Conservation (phyloP, 2,888 invertebrate species). For the Troilus luridus region DNA sequence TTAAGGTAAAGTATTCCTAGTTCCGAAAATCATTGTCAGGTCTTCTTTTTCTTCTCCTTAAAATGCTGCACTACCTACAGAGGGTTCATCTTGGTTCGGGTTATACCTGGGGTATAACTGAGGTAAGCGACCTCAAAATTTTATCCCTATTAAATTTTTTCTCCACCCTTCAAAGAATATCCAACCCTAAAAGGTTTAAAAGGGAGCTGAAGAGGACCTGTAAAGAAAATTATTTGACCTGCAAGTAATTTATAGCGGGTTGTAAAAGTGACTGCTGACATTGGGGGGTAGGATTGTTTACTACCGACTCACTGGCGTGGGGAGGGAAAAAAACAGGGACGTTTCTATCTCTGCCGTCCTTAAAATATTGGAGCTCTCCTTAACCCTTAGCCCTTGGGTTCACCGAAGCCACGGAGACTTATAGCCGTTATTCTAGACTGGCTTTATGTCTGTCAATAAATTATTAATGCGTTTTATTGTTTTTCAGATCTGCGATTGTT, state of each 20-base stretch:
- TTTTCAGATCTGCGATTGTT: background rate
- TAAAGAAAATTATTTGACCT: conserved; percentile 50
- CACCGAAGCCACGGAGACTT: background rate
- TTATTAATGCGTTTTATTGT: conserved; percentile 6
- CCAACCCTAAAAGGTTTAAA: conserved; percentile 9
- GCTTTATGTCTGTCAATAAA: background rate
- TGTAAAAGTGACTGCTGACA: conserved; percentile 42
- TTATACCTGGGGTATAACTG: conserved; percentile 1
- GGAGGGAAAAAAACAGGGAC: conserved; percentile 25
- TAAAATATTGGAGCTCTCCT: conserved; percentile 41
- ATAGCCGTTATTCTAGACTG: background rate
- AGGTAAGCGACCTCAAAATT: conserved; percentile 35
- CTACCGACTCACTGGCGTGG: background rate
- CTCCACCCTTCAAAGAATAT: conserved; percentile 24
- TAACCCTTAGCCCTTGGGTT: background rate
- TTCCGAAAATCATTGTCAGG: background rate
- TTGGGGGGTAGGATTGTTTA: conserved; percentile 39
- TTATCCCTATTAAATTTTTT: conserved; percentile 25
- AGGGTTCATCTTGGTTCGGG: background rate
- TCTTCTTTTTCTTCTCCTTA: background rate
- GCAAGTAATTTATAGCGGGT: conserved; percentile 42
- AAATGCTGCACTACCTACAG: background rate
- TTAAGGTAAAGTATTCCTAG: background rate
- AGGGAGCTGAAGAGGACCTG: conserved; percentile 45
- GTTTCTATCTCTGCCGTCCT: conserved; percentile 9